Evolutionary conservation across 1,140 invertebrate genomes (phyloP).

Genomic region (Scaptomyza graminum): DNA sequence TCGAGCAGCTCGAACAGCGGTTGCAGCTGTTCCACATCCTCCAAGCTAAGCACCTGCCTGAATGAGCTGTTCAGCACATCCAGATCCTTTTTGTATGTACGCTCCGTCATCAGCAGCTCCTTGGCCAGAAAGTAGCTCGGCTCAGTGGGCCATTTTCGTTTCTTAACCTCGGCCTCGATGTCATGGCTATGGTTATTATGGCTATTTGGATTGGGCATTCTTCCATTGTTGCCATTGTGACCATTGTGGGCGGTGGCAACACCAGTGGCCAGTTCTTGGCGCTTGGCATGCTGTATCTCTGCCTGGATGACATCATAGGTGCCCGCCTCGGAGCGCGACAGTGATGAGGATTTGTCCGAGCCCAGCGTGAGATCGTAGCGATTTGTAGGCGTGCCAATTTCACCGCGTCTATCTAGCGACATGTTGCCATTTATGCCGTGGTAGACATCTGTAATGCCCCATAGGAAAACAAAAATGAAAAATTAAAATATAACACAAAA

Average conservation of each 20-base stretch:
- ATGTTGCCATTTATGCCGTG: constrained; percentile 83
- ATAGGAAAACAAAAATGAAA: constrained; percentile 6
- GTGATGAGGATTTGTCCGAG: constrained; percentile 82
- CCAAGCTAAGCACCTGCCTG: constrained; percentile 86
- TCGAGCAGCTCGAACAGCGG: constrained; percentile 84
- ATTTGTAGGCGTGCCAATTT: constrained; percentile 64
- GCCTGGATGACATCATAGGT: constrained; percentile 83
- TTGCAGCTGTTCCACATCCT: constrained; percentile 81
- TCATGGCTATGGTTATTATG: constrained; percentile 35
- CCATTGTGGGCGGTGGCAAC: constrained; percentile 66
- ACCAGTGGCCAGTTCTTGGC: constrained; percentile 73
- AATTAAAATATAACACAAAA: constrained; percentile 18
- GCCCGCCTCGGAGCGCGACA: constrained; percentile 81
- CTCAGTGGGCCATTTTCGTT: constrained; percentile 88
- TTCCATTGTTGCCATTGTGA: constrained; percentile 62
- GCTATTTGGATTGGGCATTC: constrained; percentile 16
- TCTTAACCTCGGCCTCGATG: constrained; percentile 72
- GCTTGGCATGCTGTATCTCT: constrained; percentile 77
- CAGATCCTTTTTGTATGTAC: constrained; percentile 97
- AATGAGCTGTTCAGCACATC: constrained; percentile 94
- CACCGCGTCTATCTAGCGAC: constrained; percentile 82
- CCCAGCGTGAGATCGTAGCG: constrained; percentile 81
- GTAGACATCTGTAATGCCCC: constrained; percentile 62
- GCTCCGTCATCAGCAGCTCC: constrained; percentile 97
- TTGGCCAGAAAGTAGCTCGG: constrained; percentile 96